A percentile compares a stretch with the other conserved stretches of the same genome.
These are phyloP conservation scores for Copidosoma aretas DNA, from an alignment of 2,888 invertebrate species.

Conservation along the genomic window DNA sequence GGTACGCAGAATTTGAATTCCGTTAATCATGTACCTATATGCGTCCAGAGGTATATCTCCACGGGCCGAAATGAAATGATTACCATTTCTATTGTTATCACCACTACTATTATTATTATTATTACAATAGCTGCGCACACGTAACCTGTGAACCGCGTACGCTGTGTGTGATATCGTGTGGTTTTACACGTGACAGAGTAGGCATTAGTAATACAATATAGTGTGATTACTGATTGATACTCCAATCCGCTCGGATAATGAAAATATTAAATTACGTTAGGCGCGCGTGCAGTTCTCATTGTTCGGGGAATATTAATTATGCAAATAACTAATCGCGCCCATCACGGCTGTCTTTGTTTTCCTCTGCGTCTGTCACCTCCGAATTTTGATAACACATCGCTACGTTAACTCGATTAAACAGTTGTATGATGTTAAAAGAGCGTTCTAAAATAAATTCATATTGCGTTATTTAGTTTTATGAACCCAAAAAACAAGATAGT, in stretches of 20 bases:
- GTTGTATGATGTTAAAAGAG: too few species aligned
- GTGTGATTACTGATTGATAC: conserved; percentile 10
- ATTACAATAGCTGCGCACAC: not conserved
- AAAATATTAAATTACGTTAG: conserved; percentile 22
- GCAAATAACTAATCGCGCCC: not conserved
- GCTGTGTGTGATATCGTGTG: not conserved
- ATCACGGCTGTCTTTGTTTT: conserved; percentile 6
- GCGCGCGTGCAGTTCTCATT: conserved; percentile 9
- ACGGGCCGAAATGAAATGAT: conserved; percentile 1
- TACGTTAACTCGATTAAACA: too few species aligned
- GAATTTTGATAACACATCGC: too few species aligned
- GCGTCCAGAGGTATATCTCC: not conserved
- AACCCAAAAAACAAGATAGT: too few species aligned
- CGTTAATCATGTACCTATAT: conserved; percentile 14
- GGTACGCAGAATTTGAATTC: conserved; percentile 21
- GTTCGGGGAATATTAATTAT: conserved; percentile 9
- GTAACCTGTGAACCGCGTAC: too few species aligned
- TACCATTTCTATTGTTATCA: not conserved
- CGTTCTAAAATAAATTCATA: too few species aligned
- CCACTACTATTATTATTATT: not conserved
- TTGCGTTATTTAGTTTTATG: too few species aligned
- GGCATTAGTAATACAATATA: not conserved
- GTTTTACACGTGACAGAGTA: conserved; percentile 14
- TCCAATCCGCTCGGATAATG: conserved; percentile 1
- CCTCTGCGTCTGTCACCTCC: too few species aligned